phyloP scores from a whole-genome alignment of 2,888 invertebrate genomes.

The Invenusta paracnida region DNA sequence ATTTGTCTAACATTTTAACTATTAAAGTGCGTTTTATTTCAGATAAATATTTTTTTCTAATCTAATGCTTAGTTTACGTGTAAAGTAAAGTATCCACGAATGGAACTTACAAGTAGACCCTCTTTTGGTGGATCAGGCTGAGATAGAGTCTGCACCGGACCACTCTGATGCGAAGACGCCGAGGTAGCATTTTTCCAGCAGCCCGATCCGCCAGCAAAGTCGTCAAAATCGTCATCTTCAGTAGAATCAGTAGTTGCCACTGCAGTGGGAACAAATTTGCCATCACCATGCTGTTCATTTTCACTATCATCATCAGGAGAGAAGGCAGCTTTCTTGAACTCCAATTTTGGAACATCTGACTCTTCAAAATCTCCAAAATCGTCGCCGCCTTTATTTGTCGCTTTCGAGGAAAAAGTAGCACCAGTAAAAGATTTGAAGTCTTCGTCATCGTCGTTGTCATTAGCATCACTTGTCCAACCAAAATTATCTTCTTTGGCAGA shows the following conservation, averaged over 20 bases:
- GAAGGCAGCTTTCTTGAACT: background rate
- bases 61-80: too few relatives aligned
- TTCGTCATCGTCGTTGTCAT: background rate
- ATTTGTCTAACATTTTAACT: too few relatives aligned
- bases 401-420: background rate
- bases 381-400: background rate
- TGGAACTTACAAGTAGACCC: background rate
- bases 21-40: too few relatives aligned
- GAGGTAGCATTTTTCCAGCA: background rate
- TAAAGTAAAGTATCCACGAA: too few relatives aligned
- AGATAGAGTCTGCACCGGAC: background rate
- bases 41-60: too few relatives aligned
- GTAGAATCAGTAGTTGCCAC: background rate
- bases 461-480: background rate
- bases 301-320: background rate
- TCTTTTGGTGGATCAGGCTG: background rate
- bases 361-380: constrained; percentile 22
- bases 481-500: background rate
- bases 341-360: background rate
- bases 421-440: background rate
- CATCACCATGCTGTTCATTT: background rate
- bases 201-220: background rate
- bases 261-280: background rate
- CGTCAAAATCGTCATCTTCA: background rate
- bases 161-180: background rate